phyloP scores from a whole-genome alignment of 2,113 vertebrate species.

The Podarcis cretensis region DNA sequence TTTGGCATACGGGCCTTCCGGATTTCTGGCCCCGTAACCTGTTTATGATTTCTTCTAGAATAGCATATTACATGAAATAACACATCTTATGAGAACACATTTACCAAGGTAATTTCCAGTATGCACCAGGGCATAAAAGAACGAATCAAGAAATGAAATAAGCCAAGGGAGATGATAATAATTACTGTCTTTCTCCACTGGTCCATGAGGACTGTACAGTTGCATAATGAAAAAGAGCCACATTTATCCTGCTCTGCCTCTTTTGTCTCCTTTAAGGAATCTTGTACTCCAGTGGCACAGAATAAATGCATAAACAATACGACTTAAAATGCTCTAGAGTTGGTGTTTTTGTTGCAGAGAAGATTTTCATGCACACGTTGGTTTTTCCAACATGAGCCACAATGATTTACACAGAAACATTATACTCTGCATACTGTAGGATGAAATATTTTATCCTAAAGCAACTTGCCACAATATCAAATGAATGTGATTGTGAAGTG shows the following conservation, averaged over 20 bases:
- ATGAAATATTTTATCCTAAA: constrained; percentile 24
- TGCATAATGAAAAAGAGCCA: not conserved
- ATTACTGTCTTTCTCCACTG: constrained; percentile 13
- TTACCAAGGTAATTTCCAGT: not conserved
- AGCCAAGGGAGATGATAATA: not conserved
- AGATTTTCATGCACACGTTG: constrained; percentile 2
- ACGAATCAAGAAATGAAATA: not conserved
- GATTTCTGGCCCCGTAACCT: not conserved
- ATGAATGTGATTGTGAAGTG: constrained; percentile 26
- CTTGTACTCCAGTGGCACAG: not conserved
- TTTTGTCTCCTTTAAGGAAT: not conserved
- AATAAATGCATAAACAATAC: not conserved
- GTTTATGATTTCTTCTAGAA: not conserved
- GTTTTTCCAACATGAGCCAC: not conserved
- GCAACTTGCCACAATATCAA: not conserved
- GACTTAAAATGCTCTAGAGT: not conserved
- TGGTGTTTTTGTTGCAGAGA: not conserved
- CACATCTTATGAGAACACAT: not conserved
- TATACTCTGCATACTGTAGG: not conserved
- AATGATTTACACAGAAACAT: not conserved
- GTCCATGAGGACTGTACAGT: not conserved
- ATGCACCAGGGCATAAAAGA: not conserved
- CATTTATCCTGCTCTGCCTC: constrained; percentile 19
- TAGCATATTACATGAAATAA: not conserved
- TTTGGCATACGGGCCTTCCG: not conserved